A percentile compares a stretch with the other conserved stretches of the same genome.
These are phyloP conservation scores for Dioctria rufipes DNA, from an alignment of 2,888 invertebrate genomes.

Conservation along the genomic window DNA sequence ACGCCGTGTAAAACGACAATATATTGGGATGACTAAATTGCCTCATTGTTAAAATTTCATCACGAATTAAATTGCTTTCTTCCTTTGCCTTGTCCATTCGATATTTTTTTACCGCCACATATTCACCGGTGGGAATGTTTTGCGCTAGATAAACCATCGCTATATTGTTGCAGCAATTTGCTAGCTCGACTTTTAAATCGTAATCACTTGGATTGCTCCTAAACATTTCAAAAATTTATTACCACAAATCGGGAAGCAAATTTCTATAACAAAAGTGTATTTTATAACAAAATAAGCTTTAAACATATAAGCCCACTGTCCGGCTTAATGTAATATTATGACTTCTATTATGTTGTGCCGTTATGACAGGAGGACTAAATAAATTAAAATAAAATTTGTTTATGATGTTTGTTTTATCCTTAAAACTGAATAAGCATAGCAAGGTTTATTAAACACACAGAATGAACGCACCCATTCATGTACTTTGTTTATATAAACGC, in stretches of 20 bases:
- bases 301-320: neutral
- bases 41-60: slow-evolving; percentile 84
- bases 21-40: slow-evolving; percentile 87
- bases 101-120: slow-evolving; percentile 83
- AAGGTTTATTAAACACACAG: too few relatives aligned
- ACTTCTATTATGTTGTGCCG: too few relatives aligned
- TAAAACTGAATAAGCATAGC: too few relatives aligned
- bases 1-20: slow-evolving; percentile 81
- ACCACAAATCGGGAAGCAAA: neutral
- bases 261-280: neutral
- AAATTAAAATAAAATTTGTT: too few relatives aligned
- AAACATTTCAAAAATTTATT: slow-evolving; percentile 70
- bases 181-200: slow-evolving; percentile 78
- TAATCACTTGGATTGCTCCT: slow-evolving; percentile 77
- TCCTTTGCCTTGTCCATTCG: slow-evolving; percentile 81
- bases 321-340: too few relatives aligned
- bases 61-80: slow-evolving; percentile 75
- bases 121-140: slow-evolving; percentile 77
- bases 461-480: too few relatives aligned
- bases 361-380: too few relatives aligned
- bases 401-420: too few relatives aligned
- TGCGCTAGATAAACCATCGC: slow-evolving; percentile 81
- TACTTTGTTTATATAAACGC: too few relatives aligned
- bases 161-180: slow-evolving; percentile 79
- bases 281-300: neutral